These are phyloP conservation scores for Drosophila kanapiae DNA, from an alignment of 1,140 invertebrate species.

Conservation along the genomic window DNA sequence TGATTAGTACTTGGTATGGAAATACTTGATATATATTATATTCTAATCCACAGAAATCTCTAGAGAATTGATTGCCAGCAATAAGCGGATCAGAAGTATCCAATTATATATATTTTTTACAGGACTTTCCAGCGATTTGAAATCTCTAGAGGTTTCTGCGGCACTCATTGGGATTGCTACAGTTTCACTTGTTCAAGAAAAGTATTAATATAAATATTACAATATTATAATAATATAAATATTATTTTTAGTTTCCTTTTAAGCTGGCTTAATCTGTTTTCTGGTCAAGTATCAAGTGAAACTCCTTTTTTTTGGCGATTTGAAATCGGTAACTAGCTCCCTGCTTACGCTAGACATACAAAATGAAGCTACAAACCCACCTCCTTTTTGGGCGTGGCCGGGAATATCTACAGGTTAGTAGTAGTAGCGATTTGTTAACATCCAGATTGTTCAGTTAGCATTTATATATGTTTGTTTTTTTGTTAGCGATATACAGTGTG, in stretches of 20 bases:
- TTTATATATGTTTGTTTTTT: conserved; percentile 19
- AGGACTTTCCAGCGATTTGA: too few relatives aligned
- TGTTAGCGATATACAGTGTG: conserved; percentile 51
- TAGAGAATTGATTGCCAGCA: too few relatives aligned
- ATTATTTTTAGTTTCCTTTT: not conserved
- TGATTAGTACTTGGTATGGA: not conserved
- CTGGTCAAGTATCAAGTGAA: not conserved
- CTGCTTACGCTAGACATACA: conserved; percentile 22
- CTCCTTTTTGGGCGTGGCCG: conserved; percentile 84
- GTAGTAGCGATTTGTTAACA: conserved; percentile 35
- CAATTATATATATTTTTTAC: not conserved
- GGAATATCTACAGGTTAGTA: conserved; percentile 81
- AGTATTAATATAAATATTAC: too few relatives aligned
- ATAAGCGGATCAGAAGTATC: not conserved
- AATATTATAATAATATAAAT: too few relatives aligned
- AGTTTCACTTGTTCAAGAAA: not conserved
- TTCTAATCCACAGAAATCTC: not conserved
- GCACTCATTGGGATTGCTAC: too few relatives aligned
- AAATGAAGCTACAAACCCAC: conserved; percentile 43
- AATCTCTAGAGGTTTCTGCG: not conserved
- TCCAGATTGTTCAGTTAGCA: conserved; percentile 20
- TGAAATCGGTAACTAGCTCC: not conserved
- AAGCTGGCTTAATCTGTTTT: not conserved
- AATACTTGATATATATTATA: not conserved
- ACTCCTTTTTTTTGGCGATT: not conserved